phyloP scores from a whole-genome alignment of 2,888 invertebrate species.

The Limnephilus marmoratus region DNA sequence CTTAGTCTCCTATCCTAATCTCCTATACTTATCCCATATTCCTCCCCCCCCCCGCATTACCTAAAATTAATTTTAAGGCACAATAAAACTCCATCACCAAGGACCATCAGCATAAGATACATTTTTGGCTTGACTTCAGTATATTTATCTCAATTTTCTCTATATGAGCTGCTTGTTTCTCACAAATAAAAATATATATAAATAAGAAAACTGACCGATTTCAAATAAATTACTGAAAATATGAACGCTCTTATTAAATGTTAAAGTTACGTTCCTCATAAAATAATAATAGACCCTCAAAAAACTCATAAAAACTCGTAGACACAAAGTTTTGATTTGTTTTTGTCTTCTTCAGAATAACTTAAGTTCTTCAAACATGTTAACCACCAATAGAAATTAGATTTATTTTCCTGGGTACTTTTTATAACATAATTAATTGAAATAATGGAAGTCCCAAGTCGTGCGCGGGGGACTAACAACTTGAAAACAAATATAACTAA shows the following conservation, averaged over 20 bases:
- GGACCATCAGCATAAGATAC: too few species aligned
- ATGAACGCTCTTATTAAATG: background rate
- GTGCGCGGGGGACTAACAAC: background rate
- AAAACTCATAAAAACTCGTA: background rate
- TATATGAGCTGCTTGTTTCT: too few species aligned
- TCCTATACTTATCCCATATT: too few species aligned
- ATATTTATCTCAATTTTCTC: too few species aligned
- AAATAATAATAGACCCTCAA: background rate
- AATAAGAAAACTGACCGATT: background rate
- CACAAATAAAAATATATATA: too few species aligned
- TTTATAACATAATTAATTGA: background rate
- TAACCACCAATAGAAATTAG: background rate
- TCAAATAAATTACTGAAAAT: background rate
- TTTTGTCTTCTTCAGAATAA: background rate
- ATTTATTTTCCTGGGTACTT: background rate
- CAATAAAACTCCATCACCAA: too few species aligned
- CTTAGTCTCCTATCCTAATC: too few species aligned
- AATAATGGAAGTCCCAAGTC: background rate
- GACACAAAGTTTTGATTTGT: background rate
- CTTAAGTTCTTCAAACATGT: background rate
- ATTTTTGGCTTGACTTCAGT: too few species aligned
- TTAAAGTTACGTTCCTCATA: background rate
- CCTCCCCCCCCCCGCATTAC: too few species aligned
- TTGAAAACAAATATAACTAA: background rate
- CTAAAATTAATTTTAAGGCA: too few species aligned